Evolutionary conservation across 2,797 vertebrate genomes (phyloP).

Genomic region (Gymnoscopelus braueri): DNA sequence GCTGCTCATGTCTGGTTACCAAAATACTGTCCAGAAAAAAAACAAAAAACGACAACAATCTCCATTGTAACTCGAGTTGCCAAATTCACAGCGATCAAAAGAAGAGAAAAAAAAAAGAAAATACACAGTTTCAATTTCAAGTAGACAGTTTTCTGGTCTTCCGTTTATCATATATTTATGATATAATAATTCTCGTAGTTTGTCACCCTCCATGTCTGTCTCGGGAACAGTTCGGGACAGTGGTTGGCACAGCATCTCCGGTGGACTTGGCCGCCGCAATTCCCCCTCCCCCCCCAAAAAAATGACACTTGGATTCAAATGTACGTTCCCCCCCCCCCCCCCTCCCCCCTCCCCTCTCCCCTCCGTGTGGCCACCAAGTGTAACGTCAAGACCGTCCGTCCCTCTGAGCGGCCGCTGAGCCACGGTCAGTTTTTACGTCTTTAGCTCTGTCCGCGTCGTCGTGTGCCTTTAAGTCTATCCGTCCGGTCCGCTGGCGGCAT

Average conservation of each 20-base stretch:
- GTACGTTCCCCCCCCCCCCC: constrained; percentile 57
- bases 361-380: too few species aligned
- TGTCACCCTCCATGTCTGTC: constrained; percentile 32
- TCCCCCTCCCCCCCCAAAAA: constrained; percentile 58
- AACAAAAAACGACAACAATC: constrained; percentile 75
- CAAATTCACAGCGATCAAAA: constrained; percentile 79
- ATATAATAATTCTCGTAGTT: constrained; percentile 52
- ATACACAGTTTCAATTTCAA: constrained; percentile 69
- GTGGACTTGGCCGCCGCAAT: constrained; percentile 78
- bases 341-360: constrained; percentile 61
- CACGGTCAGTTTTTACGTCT: constrained; percentile 6
- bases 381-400: constrained; percentile 63
- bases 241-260: constrained; percentile 87
- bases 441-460: constrained; percentile 12
- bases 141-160: constrained; percentile 81
- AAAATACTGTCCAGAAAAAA: constrained; percentile 66
- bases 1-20: constrained; percentile 77
- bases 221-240: constrained; percentile 74
- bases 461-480: constrained; percentile 2
- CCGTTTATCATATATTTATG: constrained; percentile 55
- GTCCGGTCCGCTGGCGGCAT: constrained; percentile 34
- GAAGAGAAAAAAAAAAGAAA: constrained; percentile 8
- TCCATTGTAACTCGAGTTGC: constrained; percentile 62
- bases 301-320: constrained; percentile 69
- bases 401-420: constrained; percentile 20